These are phyloP conservation scores for Antheraea assamensis DNA, from an alignment of 2,888 invertebrate species.

Conservation along the genomic window DNA sequence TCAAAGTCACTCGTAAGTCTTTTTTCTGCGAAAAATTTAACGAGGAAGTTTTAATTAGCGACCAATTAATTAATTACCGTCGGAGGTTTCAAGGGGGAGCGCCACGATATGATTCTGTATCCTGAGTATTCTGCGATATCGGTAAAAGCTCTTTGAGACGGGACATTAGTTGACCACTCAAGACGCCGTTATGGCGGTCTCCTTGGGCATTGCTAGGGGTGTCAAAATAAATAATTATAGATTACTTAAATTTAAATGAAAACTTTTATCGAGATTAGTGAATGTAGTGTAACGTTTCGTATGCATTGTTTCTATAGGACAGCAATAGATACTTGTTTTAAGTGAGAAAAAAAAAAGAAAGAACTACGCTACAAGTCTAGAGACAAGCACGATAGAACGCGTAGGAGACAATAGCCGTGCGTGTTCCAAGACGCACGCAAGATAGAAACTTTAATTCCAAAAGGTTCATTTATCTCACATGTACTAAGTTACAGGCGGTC, in stretches of 20 bases:
- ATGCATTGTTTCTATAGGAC: not conserved
- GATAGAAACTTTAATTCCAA: too few relatives aligned
- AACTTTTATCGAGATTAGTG: not conserved
- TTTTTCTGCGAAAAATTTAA: not conserved
- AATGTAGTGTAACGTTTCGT: not conserved
- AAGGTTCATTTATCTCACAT: not conserved
- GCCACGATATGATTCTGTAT: constrained; percentile 23
- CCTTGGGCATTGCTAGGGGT: constrained; percentile 56
- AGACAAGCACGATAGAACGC: not conserved
- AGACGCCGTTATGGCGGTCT: constrained; percentile 56
- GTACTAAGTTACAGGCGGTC: not conserved
- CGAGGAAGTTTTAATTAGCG: not conserved
- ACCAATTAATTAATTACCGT: constrained; percentile 42
- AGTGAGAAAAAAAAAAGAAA: not conserved
- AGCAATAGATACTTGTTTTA: not conserved
- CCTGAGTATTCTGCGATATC: constrained; percentile 24
- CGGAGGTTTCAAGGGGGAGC: constrained; percentile 24
- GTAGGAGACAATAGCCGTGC: not conserved
- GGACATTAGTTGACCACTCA: constrained; percentile 69
- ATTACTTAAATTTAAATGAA: too few relatives aligned
- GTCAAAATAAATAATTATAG: constrained; percentile 26
- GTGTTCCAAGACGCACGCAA: not conserved
- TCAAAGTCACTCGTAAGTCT: too few relatives aligned
- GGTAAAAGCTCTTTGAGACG: constrained; percentile 50
- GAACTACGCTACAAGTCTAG: too few relatives aligned